Base-by-base conservation (phyloP, 2,113 vertebrate genomes). In the Austrofundulus limnaeus region DNA sequence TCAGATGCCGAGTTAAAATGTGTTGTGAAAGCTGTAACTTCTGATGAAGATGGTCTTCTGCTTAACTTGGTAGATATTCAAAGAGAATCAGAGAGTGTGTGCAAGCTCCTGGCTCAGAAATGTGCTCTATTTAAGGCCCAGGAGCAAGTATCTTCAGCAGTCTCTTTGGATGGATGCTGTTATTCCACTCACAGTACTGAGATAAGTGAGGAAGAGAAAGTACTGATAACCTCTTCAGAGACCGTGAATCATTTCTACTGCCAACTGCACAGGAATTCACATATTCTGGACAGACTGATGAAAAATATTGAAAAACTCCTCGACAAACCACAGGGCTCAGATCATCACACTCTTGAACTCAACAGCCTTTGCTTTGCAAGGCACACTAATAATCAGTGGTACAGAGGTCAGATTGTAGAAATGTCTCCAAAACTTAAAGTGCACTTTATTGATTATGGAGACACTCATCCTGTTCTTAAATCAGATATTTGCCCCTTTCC, bases 391-490 rank as follows among this genome's bases (percentile, higher is more conserved):
- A 72, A 85, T 31, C 81, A 89, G 20, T 98, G 95, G 96, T 93
- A 94, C 20, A 92, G 96, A 69, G 95, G 91, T 51, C 63, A 92
- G 51, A 79, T 95, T 43, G 80, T 58, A 23, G 88, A 86, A 61
- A 76, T 71, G 24, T 79, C 90, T 2, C 87, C 91, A 2, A 83
- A 74, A 13, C 77, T 64, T 0, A 78, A 88, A 66, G 89, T 96
- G 11, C 89, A 94, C 47, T 96, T 96, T 91, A 94, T 98, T 65
- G 96, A 98, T 77, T 95, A 91, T 78, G 96, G 96, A 4, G 90
- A 94, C 55, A 91, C 86, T 13, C 81, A 93, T 39, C 13, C 25
- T 14, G 56, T 95, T 56, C 83, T 88, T 24, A 54, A 82, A 43
- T 88, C 88, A 15, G 79, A 94, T 23, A 50, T 96, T 50, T 69